phyloP scores from a whole-genome alignment of 2,888 invertebrate species.

The Lagria hirta region DNA sequence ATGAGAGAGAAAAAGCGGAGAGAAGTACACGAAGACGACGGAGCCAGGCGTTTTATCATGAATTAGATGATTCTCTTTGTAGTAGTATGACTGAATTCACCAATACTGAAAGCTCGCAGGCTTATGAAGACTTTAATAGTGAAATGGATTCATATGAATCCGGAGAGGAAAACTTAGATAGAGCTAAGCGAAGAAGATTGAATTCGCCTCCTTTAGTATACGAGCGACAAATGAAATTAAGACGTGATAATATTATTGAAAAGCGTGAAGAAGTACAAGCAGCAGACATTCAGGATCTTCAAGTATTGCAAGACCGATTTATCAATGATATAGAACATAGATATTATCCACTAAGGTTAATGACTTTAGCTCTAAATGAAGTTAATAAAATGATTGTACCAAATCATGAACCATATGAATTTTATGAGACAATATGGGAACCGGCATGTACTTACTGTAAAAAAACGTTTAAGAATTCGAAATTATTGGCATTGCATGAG shows the following conservation, averaged over 20 bases:
- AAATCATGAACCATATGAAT: slow-evolving; percentile 37
- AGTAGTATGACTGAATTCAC: slow-evolving; percentile 45
- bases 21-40: slow-evolving; percentile 39
- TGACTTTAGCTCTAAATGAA: slow-evolving; percentile 43
- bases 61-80: slow-evolving; percentile 46
- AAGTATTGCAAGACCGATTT: slow-evolving; percentile 31
- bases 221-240: too few species aligned
- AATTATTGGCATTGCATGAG: slow-evolving; percentile 49
- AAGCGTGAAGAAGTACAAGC: slow-evolving; percentile 5
- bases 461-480: slow-evolving; percentile 42
- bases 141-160: slow-evolving; percentile 42
- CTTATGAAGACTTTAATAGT: slow-evolving; percentile 38
- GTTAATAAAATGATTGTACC: slow-evolving; percentile 47
- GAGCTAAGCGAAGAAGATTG: slow-evolving; percentile 30
- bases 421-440: slow-evolving; percentile 33
- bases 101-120: slow-evolving; percentile 43
- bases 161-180: slow-evolving; percentile 23
- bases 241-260: not conserved
- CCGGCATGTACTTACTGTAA: slow-evolving; percentile 48
- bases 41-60: slow-evolving; percentile 43
- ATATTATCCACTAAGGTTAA: slow-evolving; percentile 46
- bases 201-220: slow-evolving; percentile 18
- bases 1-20: slow-evolving; percentile 34
- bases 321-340: slow-evolving; percentile 37
- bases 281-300: slow-evolving; percentile 11